Percentiles rank a stretch among this genome's conserved stretches.
phyloP scores from a whole-genome alignment of 2,888 invertebrate species.

The Hedychridium roseum region DNA sequence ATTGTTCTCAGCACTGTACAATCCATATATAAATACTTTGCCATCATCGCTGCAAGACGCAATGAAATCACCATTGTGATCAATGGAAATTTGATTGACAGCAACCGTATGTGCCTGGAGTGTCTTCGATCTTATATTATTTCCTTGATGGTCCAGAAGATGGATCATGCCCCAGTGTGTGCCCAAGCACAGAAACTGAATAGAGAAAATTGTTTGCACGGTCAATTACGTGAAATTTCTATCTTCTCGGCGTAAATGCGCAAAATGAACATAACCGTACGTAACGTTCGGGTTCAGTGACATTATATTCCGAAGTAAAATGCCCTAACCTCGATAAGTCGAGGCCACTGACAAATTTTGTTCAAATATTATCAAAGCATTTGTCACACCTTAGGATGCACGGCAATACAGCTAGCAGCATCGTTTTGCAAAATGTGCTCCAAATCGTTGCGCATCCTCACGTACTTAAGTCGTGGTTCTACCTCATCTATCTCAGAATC shows the following conservation, averaged over 20 bases:
- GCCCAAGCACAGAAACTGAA: slow-evolving; percentile 93
- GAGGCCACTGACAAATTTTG: slow-evolving; percentile 8
- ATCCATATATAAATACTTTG: slow-evolving; percentile 84
- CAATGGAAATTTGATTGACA: slow-evolving; percentile 95
- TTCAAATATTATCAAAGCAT: slow-evolving; percentile 5
- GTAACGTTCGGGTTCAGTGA: too few relatives aligned
- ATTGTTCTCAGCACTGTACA: slow-evolving; percentile 85
- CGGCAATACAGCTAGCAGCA: slow-evolving; percentile 90
- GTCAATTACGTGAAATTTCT: too few relatives aligned
- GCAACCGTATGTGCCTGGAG: slow-evolving; percentile 85
- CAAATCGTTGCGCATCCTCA: slow-evolving; percentile 87
- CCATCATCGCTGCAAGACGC: slow-evolving; percentile 94
- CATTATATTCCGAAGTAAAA: slow-evolving; percentile 5
- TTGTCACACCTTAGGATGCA: slow-evolving; percentile 81
- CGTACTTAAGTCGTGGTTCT: slow-evolving; percentile 92
- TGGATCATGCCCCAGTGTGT: slow-evolving; percentile 92
- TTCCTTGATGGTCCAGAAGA: slow-evolving; percentile 91
- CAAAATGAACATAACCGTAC: too few relatives aligned
- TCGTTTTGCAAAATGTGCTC: slow-evolving; percentile 84
- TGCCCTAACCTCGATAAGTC: slow-evolving; percentile 15
- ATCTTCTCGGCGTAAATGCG: too few relatives aligned
- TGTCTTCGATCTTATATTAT: slow-evolving; percentile 76
- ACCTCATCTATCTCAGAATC: slow-evolving; percentile 69
- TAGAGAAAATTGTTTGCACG: slow-evolving; percentile 15
- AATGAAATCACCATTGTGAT: slow-evolving; percentile 91